Percentiles rank a stretch among this genome's conserved stretches.
These are phyloP conservation scores for Polylopha cassiicola DNA, from an alignment of 2,888 invertebrate genomes.

Conservation along the genomic window DNA sequence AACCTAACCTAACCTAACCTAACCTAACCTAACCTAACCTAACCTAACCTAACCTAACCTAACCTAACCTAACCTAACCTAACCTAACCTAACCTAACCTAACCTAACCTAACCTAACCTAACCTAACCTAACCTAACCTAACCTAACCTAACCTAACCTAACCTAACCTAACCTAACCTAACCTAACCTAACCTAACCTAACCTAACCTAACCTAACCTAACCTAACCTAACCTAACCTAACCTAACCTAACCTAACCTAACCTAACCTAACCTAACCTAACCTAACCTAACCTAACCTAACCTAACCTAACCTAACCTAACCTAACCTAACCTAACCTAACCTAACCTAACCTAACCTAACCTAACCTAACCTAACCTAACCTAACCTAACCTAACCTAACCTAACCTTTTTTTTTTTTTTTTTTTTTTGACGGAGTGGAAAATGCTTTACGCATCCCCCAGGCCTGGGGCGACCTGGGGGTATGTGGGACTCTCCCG, in stretches of 20 bases:
- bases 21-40: slow-evolving; percentile 3
- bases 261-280: slow-evolving; percentile 14
- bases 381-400: slow-evolving; percentile 16
- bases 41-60: slow-evolving; percentile 3
- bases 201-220: slow-evolving; percentile 11
- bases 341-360: too few species aligned
- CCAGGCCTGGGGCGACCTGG: too few species aligned
- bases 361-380: too few species aligned
- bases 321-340: too few species aligned
- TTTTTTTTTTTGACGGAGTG: too few species aligned
- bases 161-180: slow-evolving; percentile 3
- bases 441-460: too few species aligned
- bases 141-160: slow-evolving; percentile 3
- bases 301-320: slow-evolving; percentile 14
- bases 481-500: too few species aligned
- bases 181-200: slow-evolving; percentile 3
- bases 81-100: slow-evolving; percentile 3
- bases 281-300: slow-evolving; percentile 12
- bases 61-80: slow-evolving; percentile 3
- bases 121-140: slow-evolving; percentile 3
- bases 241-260: slow-evolving; percentile 8
- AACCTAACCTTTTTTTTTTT: too few species aligned
- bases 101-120: slow-evolving; percentile 3
- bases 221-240: slow-evolving; percentile 12
- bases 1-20: slow-evolving; percentile 3